Evolutionary conservation across 2,888 invertebrate species (phyloP).

Genomic region (Rhingia campestris): DNA sequence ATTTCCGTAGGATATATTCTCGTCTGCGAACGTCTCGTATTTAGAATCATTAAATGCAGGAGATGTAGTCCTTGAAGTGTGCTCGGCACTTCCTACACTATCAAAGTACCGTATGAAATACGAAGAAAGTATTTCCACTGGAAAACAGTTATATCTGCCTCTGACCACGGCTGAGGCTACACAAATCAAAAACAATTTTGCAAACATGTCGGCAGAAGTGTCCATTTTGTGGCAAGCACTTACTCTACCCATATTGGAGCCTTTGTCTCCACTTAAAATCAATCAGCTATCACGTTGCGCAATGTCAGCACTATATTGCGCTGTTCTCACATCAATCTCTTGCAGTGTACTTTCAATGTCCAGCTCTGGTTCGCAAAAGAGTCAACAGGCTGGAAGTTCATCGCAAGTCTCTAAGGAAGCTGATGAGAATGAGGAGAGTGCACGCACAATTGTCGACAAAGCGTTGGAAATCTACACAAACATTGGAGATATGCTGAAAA

Average conservation of each 20-base stretch:
- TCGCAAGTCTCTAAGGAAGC: conserved; percentile 82
- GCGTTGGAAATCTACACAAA: conserved; percentile 92
- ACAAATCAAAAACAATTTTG: conserved; percentile 87
- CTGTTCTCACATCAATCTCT: conserved; percentile 88
- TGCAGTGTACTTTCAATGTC: conserved; percentile 86
- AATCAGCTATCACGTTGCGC: conserved; percentile 91
- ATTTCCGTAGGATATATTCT: conserved; percentile 88
- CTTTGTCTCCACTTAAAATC: conserved; percentile 92
- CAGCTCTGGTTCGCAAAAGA: conserved; percentile 85
- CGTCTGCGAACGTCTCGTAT: conserved; percentile 89
- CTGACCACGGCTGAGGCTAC: conserved; percentile 89
- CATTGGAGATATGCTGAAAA: conserved; percentile 91
- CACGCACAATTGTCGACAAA: conserved; percentile 93
- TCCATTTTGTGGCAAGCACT: conserved; percentile 90
- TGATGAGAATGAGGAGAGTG: conserved; percentile 92
- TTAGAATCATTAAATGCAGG: conserved; percentile 93
- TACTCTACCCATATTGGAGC: conserved; percentile 93
- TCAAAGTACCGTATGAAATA: conserved; percentile 84
- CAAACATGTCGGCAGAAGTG: conserved; percentile 92
- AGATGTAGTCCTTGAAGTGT: conserved; percentile 91
- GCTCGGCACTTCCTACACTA: conserved; percentile 88
- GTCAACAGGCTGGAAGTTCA: conserved; percentile 75
- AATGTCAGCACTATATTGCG: conserved; percentile 92
- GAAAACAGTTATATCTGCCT: conserved; percentile 87
- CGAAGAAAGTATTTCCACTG: conserved; percentile 83